Evolutionary conservation across 2,797 vertebrate species (phyloP), one percentile per base, ranked within the genome.

Genomic region (Zalophus californianus): DNA sequence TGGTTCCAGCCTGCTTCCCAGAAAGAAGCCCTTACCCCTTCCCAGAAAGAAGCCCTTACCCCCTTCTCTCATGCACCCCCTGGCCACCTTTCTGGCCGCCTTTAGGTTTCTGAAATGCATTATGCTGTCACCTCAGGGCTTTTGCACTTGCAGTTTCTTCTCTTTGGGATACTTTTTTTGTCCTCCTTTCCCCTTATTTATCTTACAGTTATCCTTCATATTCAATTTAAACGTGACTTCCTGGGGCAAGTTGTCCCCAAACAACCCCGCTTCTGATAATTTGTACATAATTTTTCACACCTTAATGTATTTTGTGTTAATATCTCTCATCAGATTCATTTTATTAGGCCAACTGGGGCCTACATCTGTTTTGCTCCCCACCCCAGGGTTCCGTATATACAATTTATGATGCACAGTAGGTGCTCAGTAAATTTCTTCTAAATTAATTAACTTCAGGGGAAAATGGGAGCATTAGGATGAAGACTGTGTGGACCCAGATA

Each of bases 391-490:
- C 25, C 29, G 20, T 58, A 52, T 14, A 48, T 80, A 62, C 4
- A 41, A 9, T 86, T 91, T 54, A 48, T 20, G 44, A 38, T 62
- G 9, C 20, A 72, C 14, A 78, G 27, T 84, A 95, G 80, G 50
- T 92, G 7, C 29, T 86, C 70, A 75, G 0, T 95, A 48, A 20
- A 77, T 70, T 96, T 84, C 85, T 84, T 88, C 44, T 38, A 18
- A 96, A 56, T 94, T 35, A 60, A n/a, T 75, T 90, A 90, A 89
- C 52, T 80, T 86, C 35, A 91, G 32, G 8, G 62, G n/a, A 20
- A 64, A 29, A 83, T 52, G n/a, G 16, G 64, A 50, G 25, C 68
- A 41, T 25, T 75, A 29, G 60, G 12, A n/a, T 94, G 3, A 92
- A 41, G 35, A 48, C n/a, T 68, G 18, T 73, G 32, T 88, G 23